These are phyloP conservation scores for Remorina albescens DNA, from an alignment of 2,797 vertebrate species.

Conservation along the genomic window DNA sequence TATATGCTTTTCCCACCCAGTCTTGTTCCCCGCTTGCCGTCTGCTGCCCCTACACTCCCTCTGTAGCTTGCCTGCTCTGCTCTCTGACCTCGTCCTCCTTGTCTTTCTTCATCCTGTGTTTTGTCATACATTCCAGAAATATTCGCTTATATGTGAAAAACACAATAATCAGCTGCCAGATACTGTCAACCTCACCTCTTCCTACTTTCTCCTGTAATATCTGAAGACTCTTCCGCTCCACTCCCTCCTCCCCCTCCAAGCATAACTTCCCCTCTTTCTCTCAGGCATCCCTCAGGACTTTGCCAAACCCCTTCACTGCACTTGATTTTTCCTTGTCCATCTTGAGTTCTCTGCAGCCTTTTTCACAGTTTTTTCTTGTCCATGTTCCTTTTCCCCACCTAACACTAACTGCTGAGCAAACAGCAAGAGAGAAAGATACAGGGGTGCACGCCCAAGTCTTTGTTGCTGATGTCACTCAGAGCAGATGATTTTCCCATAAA, in stretches of 20 bases:
- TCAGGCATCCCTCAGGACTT: slow-evolving; percentile 31
- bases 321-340: slow-evolving; percentile 38
- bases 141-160: slow-evolving; percentile 46
- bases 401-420: slow-evolving; percentile 27
- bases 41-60: slow-evolving; percentile 45
- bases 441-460: slow-evolving; percentile 43
- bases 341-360: slow-evolving; percentile 24
- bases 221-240: slow-evolving; percentile 35
- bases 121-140: slow-evolving; percentile 54
- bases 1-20: slow-evolving; percentile 38
- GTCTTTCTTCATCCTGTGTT: slow-evolving; percentile 15
- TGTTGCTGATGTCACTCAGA: slow-evolving; percentile 58
- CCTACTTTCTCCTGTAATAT: slow-evolving; percentile 48
- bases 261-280: slow-evolving; percentile 66
- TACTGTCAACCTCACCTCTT: slow-evolving; percentile 43
- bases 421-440: slow-evolving; percentile 35
- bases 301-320: slow-evolving; percentile 40
- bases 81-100: slow-evolving; percentile 30
- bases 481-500: slow-evolving; percentile 58
- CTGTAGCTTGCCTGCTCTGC: slow-evolving; percentile 14
- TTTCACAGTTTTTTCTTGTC: slow-evolving; percentile 17
- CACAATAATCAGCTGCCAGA: slow-evolving; percentile 62
- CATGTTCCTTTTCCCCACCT: neutral
- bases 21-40: slow-evolving; percentile 32
- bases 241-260: slow-evolving; percentile 22